Percentiles rank a stretch among this genome's conserved stretches.
Conservation (phyloP, 2,888 invertebrate genomes). For the Drosophila mercatorum region DNA sequence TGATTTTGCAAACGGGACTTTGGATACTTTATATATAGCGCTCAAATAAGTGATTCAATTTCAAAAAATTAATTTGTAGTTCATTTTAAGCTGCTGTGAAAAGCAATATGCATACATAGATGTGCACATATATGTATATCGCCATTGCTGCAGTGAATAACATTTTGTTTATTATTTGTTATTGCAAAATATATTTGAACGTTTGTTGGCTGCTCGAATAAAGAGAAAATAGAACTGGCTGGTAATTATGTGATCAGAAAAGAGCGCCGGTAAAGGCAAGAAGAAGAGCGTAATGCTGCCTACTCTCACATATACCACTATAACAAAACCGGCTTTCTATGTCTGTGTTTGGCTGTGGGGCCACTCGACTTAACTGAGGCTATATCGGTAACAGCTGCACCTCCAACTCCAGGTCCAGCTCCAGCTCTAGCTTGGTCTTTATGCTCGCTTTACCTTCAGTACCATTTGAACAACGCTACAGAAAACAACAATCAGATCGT, state of each 20-base stretch:
- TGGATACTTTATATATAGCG: neutral
- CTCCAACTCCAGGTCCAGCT: slow-evolving; percentile 38
- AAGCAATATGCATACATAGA: neutral
- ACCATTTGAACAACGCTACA: slow-evolving; percentile 78
- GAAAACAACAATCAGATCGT: slow-evolving; percentile 71
- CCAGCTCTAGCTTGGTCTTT: slow-evolving; percentile 64
- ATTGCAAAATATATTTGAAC: slow-evolving; percentile 13
- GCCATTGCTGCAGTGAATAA: slow-evolving; percentile 9
- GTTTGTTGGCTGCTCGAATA: slow-evolving; percentile 12
- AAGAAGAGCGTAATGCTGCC: slow-evolving; percentile 31
- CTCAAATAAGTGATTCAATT: neutral
- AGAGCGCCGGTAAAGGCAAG: slow-evolving; percentile 24
- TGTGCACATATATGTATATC: too few relatives aligned
- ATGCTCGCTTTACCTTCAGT: slow-evolving; percentile 83
- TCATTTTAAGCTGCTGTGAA: neutral
- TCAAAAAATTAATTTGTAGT: neutral
- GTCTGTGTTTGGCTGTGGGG: slow-evolving; percentile 28
- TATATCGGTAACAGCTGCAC: slow-evolving; percentile 38
- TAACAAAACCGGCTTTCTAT: slow-evolving; percentile 62
- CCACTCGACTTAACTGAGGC: slow-evolving; percentile 49
- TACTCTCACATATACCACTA: neutral
- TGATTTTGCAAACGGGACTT: neutral
- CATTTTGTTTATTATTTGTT: slow-evolving; percentile 5
- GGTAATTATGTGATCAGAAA: slow-evolving; percentile 25
- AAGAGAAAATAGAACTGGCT: slow-evolving; percentile 44